Evolutionary conservation across 2,113 vertebrate genomes (phyloP), one percentile per base, ranked within the genome.

Genomic region (Pteropus alecto): DNA sequence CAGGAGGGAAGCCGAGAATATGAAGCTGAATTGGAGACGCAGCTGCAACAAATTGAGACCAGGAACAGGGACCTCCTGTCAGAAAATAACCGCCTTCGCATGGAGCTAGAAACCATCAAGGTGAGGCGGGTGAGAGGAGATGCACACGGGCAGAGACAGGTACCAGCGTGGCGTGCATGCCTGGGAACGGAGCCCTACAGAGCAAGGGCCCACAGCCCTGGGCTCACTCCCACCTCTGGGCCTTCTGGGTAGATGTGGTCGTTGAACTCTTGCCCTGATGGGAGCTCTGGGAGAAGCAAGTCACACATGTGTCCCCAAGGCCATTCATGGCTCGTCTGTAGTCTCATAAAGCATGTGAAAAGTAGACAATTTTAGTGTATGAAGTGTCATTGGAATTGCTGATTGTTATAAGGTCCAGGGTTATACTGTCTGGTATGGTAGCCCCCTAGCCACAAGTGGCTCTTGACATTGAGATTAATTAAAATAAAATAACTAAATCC

Each of bases 1-100:
- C 99, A 99, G 93, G 99, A 99, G 98, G 99, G 99, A 97, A 99
- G 99, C 98, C 98, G 99, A 38, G 99, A 99, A 94, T 99, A 99
- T 60, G 99, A 99, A 96, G 99, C 99, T 0, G 99, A 99, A 28
- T 98, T 99, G 98, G 99, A 99, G 97, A 97, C 99, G 0, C 99
- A 99, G 96, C 98, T 99, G 94, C 99, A 99, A 38, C 99, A 99
- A 30, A 99, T 98, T 3, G 99, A 99, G 94, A 97, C 98, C 51
- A 99, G 99, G 89, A 99, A 99, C 98, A 98, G 99, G n/a, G 99
- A 99, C 22, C 99, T 99, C 2, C 98, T 99, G 26, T 98, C 99
- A 0, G 98, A 99, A 82, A 99, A 99, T 97, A 99, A 98, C 94
- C 98, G 99, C 19, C 98, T 99, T 28, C 98, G 98, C 3, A 96